Evolutionary conservation across 2,113 vertebrate species (phyloP).

Genomic region (Rhinoderma darwinii): DNA sequence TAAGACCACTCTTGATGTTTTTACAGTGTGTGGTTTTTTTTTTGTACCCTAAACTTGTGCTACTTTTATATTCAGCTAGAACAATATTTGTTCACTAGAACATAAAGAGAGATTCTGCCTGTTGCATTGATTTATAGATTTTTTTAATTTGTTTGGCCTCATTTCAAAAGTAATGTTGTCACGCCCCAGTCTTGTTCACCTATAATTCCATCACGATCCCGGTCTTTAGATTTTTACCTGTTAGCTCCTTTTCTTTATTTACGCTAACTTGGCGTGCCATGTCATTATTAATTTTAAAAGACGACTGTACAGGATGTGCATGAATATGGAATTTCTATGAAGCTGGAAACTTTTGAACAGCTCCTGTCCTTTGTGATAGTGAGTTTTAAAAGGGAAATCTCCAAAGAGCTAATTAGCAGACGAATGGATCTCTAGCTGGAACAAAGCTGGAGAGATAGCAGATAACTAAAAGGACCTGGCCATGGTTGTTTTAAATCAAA

Average conservation of each 20-base stretch:
- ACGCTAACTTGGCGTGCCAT: slow-evolving; percentile 83
- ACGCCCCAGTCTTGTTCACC: slow-evolving; percentile 63
- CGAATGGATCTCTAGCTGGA: slow-evolving; percentile 91
- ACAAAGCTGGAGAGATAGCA: slow-evolving; percentile 90
- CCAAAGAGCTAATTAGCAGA: slow-evolving; percentile 99
- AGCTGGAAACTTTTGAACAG: slow-evolving; percentile 86
- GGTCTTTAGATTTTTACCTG: slow-evolving; percentile 66
- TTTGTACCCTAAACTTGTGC: slow-evolving; percentile 98
- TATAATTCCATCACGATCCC: slow-evolving; percentile 75
- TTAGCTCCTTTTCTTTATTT: slow-evolving; percentile 69
- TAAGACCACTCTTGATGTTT: slow-evolving; percentile 99
- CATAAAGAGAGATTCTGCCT: slow-evolving; percentile 94
- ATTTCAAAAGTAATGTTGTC: slow-evolving; percentile 61
- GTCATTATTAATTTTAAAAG: slow-evolving; percentile 85
- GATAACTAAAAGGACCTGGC: slow-evolving; percentile 87
- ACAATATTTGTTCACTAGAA: slow-evolving; percentile 99
- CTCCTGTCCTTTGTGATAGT: slow-evolving; percentile 85
- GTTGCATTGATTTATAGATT: slow-evolving; percentile 77
- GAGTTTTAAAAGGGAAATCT: slow-evolving; percentile 97
- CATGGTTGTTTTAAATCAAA: slow-evolving; percentile 91
- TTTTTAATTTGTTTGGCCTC: slow-evolving; percentile 72
- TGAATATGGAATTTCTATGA: slow-evolving; percentile 87
- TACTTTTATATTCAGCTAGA: slow-evolving; percentile 99
- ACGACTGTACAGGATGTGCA: slow-evolving; percentile 73
- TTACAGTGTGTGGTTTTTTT: slow-evolving; percentile 83